Evolutionary conservation across 2,888 invertebrate genomes (phyloP).

Genomic region (Cheilosia urbana): DNA sequence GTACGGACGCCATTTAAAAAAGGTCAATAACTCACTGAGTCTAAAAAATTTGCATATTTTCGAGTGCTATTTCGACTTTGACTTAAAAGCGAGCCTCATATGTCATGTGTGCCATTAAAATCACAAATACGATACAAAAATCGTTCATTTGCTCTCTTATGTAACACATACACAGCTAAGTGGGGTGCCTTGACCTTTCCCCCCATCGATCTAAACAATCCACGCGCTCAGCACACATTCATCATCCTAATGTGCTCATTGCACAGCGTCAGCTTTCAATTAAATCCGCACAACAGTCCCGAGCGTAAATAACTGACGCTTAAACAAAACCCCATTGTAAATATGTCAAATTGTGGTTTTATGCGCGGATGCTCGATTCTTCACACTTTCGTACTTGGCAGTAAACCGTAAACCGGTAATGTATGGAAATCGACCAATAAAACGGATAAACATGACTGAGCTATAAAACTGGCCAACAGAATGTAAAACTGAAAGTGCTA

Average conservation of each 20-base stretch:
- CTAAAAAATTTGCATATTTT: too few species aligned
- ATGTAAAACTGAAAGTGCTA: background rate
- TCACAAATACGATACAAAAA: background rate
- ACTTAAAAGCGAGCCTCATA: background rate
- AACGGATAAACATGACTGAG: background rate
- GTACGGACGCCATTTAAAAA: too few species aligned
- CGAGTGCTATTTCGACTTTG: too few species aligned
- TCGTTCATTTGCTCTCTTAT: background rate
- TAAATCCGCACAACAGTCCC: too few species aligned
- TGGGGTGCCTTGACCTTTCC: background rate
- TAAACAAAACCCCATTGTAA: too few species aligned
- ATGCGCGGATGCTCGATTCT: too few species aligned
- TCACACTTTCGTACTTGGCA: background rate
- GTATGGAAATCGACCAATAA: background rate
- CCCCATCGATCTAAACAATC: background rate
- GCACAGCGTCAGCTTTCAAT: too few species aligned
- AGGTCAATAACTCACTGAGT: too few species aligned
- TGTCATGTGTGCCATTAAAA: background rate
- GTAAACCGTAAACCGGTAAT: slow-evolving; percentile 4
- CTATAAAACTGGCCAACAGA: background rate
- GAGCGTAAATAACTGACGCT: too few species aligned
- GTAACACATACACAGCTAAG: background rate
- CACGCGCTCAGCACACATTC: background rate
- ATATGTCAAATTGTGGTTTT: too few species aligned
- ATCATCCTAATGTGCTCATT: too few species aligned